Conservation (phyloP, 2,888 invertebrate species). For the Lottia gigantea region DNA sequence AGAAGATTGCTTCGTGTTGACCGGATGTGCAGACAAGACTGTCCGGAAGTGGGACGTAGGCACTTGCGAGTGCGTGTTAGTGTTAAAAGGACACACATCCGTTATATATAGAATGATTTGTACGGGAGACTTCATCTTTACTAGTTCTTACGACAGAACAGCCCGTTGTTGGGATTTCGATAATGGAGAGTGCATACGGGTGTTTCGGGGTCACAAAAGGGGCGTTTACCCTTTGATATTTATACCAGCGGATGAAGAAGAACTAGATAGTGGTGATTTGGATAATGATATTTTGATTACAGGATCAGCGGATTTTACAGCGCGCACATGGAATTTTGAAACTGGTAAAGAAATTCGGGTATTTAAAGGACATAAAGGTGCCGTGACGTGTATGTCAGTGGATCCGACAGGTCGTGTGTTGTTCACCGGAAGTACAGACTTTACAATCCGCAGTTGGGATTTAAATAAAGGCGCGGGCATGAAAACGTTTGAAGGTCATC, state of each 20-base stretch:
- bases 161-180: conserved; percentile 70
- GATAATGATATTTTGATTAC: conserved; percentile 66
- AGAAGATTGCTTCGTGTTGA: conserved; percentile 69
- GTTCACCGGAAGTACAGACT: conserved; percentile 70
- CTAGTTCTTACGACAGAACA: conserved; percentile 66
- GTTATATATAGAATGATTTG: conserved; percentile 69
- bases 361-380: conserved; percentile 69
- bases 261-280: conserved; percentile 39
- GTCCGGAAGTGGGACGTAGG: conserved; percentile 71
- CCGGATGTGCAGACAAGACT: conserved; percentile 71
- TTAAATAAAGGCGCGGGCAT: conserved; percentile 67
- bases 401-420: conserved; percentile 67
- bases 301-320: conserved; percentile 67
- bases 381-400: conserved; percentile 70
- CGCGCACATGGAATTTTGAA: conserved; percentile 68
- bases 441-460: conserved; percentile 69
- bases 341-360: conserved; percentile 64
- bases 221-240: conserved; percentile 71
- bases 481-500: conserved; percentile 68
- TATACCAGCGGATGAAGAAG: conserved; percentile 68
- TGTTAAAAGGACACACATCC: conserved; percentile 69
- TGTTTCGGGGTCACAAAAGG: conserved; percentile 69
- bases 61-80: conserved; percentile 69
- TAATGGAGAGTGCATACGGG: conserved; percentile 66
- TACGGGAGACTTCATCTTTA: conserved; percentile 69